These are phyloP conservation scores for Nasonia vitripennis DNA, from an alignment of 1,140 invertebrate species.

Conservation along the genomic window DNA sequence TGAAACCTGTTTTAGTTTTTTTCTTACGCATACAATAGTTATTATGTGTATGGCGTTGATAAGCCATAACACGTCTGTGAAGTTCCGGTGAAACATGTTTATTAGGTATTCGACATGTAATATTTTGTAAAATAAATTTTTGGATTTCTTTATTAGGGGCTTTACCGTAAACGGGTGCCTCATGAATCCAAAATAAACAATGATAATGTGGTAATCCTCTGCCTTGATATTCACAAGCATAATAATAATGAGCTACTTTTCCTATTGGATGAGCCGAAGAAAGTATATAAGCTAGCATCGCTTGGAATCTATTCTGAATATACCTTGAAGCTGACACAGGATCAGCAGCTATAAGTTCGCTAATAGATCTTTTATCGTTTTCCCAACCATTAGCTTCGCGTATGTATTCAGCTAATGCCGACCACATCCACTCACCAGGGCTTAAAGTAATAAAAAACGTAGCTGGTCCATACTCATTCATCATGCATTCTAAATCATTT, in stretches of 20 bases:
- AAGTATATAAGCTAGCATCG: constrained; percentile 64
- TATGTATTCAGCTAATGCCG: constrained; percentile 63
- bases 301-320: constrained; percentile 64
- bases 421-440: constrained; percentile 64
- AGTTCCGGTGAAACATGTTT: constrained; percentile 52
- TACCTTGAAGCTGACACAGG: constrained; percentile 62
- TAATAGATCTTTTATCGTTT: constrained; percentile 49
- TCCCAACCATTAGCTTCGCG: constrained; percentile 56
- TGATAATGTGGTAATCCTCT: constrained; percentile 65
- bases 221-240: constrained; percentile 61
- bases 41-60: constrained; percentile 60
- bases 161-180: constrained; percentile 59
- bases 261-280: constrained; percentile 49
- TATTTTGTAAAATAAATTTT: constrained; percentile 62
- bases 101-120: constrained; percentile 61
- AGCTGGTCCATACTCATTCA: constrained; percentile 64
- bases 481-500: constrained; percentile 62
- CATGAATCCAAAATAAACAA: constrained; percentile 64
- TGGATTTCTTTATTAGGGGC: constrained; percentile 60
- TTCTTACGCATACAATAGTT: constrained; percentile 53
- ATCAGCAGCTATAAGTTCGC: constrained; percentile 58
- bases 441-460: constrained; percentile 67
- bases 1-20: no score
- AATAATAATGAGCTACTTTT: constrained; percentile 60
- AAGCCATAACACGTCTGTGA: constrained; percentile 51